Evolutionary conservation across 2,113 vertebrate genomes (phyloP).

Genomic region (Heteronetta atricapilla): DNA sequence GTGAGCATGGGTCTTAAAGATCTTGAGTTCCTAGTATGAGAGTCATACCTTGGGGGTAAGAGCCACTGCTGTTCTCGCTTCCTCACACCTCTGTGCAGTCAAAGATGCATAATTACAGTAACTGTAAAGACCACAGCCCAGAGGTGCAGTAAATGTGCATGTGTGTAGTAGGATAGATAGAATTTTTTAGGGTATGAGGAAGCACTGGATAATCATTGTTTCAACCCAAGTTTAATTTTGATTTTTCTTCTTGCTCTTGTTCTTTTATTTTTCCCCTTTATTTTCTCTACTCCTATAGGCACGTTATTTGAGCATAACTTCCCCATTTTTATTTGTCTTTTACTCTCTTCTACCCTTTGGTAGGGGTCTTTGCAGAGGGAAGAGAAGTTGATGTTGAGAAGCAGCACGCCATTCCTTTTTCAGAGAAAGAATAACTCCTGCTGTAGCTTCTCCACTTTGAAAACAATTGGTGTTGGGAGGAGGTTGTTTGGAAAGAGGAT

Average conservation of each 20-base stretch:
- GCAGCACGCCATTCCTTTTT: rapidly evolving
- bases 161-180: rapidly evolving
- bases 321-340: background rate
- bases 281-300: background rate
- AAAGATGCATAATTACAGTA: background rate
- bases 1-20: background rate
- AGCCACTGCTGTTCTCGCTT: background rate
- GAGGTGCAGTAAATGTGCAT: background rate
- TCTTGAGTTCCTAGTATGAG: background rate
- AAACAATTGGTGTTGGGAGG: background rate
- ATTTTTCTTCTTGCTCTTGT: background rate
- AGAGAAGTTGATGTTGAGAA: background rate
- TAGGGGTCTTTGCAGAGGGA: background rate
- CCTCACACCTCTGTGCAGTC: background rate
- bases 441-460: background rate
- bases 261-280: background rate
- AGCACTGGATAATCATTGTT: background rate
- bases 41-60: background rate
- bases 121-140: background rate
- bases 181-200: background rate
- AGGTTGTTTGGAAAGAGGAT: background rate
- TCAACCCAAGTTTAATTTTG: background rate
- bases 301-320: background rate
- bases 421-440: background rate
- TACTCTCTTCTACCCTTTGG: background rate